phyloP scores from a whole-genome alignment of 2,888 invertebrate genomes.

The Hydraecia micacea region DNA sequence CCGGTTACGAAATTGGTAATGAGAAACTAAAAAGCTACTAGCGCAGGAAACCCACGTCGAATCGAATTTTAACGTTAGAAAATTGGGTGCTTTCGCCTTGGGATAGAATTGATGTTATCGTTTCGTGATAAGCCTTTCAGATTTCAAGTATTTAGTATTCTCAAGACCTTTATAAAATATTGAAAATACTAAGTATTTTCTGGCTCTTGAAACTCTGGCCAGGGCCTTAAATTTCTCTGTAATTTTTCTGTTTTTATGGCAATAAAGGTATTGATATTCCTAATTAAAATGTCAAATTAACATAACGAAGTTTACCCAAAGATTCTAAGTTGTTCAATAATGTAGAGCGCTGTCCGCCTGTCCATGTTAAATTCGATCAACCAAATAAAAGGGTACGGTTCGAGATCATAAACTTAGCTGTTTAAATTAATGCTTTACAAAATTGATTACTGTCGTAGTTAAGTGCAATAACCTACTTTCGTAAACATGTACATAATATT shows the following conservation, averaged over 20 bases:
- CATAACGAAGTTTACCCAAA: not conserved
- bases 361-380: not conserved
- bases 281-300: not conserved
- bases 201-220: not conserved
- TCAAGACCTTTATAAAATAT: not conserved
- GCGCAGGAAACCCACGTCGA: slow-evolving; percentile 19
- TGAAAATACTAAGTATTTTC: not conserved
- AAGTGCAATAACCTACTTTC: not conserved
- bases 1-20: slow-evolving; percentile 47
- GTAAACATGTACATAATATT: not conserved
- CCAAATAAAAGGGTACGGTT: not conserved
- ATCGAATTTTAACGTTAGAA: slow-evolving; percentile 36
- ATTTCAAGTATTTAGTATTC: not conserved
- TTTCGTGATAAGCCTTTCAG: not conserved
- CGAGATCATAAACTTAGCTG: not conserved
- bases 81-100: slow-evolving; percentile 22
- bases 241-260: not conserved
- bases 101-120: not conserved
- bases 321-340: not conserved
- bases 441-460: not conserved
- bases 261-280: too few relatives aligned
- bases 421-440: slow-evolving; percentile 3
- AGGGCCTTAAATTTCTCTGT: not conserved
- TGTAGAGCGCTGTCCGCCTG: not conserved
- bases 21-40: slow-evolving; percentile 42